Percentiles rank a stretch among this genome's conserved stretches.
Conservation (phyloP, 2,797 vertebrate species). For the Sebastes ruberrimus region DNA sequence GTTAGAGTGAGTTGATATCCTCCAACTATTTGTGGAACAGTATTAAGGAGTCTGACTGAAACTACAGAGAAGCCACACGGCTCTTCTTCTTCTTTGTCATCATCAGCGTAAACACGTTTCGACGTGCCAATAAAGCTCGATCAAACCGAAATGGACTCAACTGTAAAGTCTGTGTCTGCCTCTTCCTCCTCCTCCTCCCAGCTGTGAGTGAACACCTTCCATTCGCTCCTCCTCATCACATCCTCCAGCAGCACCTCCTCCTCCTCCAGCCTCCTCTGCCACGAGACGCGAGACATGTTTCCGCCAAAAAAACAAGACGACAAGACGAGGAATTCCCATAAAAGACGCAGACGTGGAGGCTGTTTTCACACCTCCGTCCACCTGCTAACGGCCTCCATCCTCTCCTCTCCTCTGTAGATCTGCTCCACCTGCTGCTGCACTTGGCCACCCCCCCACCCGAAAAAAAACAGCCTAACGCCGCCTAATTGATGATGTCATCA, state of each 20-base stretch:
- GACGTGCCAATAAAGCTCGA: neutral
- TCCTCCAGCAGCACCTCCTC: constrained; percentile 76
- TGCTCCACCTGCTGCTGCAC: constrained; percentile 42
- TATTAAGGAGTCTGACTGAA: neutral
- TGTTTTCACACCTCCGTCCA: constrained; percentile 14
- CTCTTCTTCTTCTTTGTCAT: neutral
- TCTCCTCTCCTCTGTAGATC: neutral
- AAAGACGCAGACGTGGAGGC: neutral
- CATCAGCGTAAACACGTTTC: neutral
- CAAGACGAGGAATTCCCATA: neutral
- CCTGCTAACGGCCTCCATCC: constrained; percentile 40
- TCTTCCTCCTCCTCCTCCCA: constrained; percentile 68
- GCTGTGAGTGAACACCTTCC: constrained; percentile 72
- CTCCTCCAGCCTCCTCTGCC: constrained; percentile 73
- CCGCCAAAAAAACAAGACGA: neutral
- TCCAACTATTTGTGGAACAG: neutral
- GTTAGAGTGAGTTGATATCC: neutral
- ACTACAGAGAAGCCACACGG: neutral
- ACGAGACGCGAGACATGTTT: constrained; percentile 78
- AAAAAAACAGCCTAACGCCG: constrained; percentile 46
- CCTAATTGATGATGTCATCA: constrained; percentile 70
- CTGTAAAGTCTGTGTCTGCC: constrained; percentile 75
- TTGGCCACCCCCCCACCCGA: neutral
- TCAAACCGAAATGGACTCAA: constrained; percentile 71
- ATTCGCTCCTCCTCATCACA: constrained; percentile 70